Evolutionary conservation across 2,888 invertebrate genomes (phyloP).

Genomic region (Xylota segnis): DNA sequence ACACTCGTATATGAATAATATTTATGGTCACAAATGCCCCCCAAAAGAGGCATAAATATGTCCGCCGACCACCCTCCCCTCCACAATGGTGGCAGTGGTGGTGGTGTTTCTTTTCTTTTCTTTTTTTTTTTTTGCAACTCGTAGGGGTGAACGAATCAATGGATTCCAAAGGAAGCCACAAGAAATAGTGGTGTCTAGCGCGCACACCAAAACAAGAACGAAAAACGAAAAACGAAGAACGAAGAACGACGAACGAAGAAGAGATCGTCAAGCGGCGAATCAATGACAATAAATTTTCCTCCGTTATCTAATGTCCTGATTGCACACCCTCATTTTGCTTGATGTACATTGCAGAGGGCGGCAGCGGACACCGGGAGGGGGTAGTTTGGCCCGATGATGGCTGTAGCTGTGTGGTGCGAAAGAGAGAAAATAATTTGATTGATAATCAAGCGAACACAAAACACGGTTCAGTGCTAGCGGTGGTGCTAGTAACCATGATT

Average conservation of each 20-base stretch:
- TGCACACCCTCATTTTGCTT: conserved; percentile 77
- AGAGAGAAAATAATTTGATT: conserved; percentile 76
- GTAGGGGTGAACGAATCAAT: conserved; percentile 60
- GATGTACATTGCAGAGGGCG: conserved; percentile 62
- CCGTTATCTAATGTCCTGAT: conserved; percentile 77
- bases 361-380: not conserved
- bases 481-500: conserved; percentile 70
- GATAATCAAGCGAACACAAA: conserved; percentile 76
- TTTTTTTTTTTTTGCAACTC: conserved; percentile 11
- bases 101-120: not conserved
- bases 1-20: conserved; percentile 74
- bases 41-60: conserved; percentile 76
- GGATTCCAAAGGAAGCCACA: conserved; percentile 61
- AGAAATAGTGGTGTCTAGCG: conserved; percentile 54
- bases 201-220: conserved; percentile 19
- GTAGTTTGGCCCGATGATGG: conserved; percentile 41
- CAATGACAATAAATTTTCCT: conserved; percentile 76
- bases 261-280: conserved; percentile 75
- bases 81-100: too few relatives aligned
- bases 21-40: conserved; percentile 76
- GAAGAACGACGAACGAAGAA: conserved; percentile 3
- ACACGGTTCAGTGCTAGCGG: conserved; percentile 60
- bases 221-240: conserved; percentile 5
- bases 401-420: conserved; percentile 61
- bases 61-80: conserved; percentile 42